Evolutionary conservation across 2,888 invertebrate species (phyloP), one percentile per base, ranked within the genome.

Genomic region (Leptinotarsa juncta): DNA sequence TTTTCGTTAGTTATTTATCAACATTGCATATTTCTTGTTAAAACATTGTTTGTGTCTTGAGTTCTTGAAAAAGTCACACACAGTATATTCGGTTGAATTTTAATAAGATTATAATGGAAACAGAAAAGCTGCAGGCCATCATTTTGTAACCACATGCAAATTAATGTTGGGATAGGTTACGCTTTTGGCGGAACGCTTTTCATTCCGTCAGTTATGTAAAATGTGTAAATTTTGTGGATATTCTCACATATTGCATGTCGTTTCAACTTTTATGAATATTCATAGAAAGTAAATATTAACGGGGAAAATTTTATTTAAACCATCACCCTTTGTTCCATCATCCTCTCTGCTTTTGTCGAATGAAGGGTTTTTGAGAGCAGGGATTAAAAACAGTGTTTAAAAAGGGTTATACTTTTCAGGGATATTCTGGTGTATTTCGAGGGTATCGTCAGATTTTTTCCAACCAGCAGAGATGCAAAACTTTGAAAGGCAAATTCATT

Each of bases 171-270:
- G 77, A 74, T 77, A 80, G 79, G 80, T 79, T 75, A 79, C 73
- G 72, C 77, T 76, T 73, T 72, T 76, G 76, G 68, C 65, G 73
- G 70, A 73, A 70, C 72, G 76, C 77, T 79, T 78, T 76, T 77
- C 77, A 78, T 73, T 74, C 72, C 77, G 76, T 73, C 79, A 77
- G 77, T 78, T 79, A 80, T 82, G 82, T 83, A 82, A 83, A 83
- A 83, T 82, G 81, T 82, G 83, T 82, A 83, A 83, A 83, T 83
- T 79, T 74, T 77, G 77, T 79, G 76, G 77, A 79, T 79, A 83
- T 83, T 82, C 83, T 82, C 83, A 83, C 81, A 82, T 79, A 78
- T 79, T 77, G 77, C 73, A 78, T 73, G 76, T 66, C 77, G 77
- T 76, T 74, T 70, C 71, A 68, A 76, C 77, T 77, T 77, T 79